Percentiles rank a stretch among this genome's conserved stretches.
Evolutionary conservation across 2,113 vertebrate species (phyloP).

Genomic region (Zeus faber): DNA sequence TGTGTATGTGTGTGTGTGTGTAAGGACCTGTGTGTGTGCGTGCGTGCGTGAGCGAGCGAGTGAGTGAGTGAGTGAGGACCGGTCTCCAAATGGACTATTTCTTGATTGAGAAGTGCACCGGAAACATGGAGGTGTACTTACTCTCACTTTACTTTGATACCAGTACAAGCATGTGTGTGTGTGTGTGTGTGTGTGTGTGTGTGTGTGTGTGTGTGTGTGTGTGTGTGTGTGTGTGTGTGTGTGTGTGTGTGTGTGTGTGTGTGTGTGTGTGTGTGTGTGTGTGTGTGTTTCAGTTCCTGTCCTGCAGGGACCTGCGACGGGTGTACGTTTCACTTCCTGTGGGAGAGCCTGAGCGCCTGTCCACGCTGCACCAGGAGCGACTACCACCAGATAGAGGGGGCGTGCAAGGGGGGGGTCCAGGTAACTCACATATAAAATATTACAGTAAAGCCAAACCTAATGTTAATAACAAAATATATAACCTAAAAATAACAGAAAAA

Average conservation of each 20-base stretch:
- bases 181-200: not conserved
- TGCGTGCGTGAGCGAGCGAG: not conserved
- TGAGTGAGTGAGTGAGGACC: not conserved
- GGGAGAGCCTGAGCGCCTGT: constrained; percentile 86
- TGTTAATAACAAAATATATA: too few species aligned
- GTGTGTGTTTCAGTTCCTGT: constrained; percentile 72
- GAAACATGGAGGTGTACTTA: too few species aligned
- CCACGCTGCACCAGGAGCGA: constrained; percentile 81
- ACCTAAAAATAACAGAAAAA: too few species aligned
- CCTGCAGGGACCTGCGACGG: constrained; percentile 90
- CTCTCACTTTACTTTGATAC: too few species aligned
- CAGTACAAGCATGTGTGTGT: constrained; percentile 9
- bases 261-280: constrained; percentile 18
- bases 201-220: constrained; percentile 1
- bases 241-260: constrained; percentile 13
- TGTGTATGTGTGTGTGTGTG: not conserved
- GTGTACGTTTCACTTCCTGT: constrained; percentile 87
- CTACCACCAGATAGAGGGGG: constrained; percentile 86
- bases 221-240: constrained; percentile 4
- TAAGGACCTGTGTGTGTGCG: constrained; percentile 9
- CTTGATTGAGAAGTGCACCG: too few species aligned
- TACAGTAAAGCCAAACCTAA: too few species aligned
- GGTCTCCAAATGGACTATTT: too few species aligned
- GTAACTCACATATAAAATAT: constrained; percentile 65
- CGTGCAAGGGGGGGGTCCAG: constrained; percentile 84